Conservation (phyloP, 2,888 invertebrate genomes). For the Mystacides longicornis region DNA sequence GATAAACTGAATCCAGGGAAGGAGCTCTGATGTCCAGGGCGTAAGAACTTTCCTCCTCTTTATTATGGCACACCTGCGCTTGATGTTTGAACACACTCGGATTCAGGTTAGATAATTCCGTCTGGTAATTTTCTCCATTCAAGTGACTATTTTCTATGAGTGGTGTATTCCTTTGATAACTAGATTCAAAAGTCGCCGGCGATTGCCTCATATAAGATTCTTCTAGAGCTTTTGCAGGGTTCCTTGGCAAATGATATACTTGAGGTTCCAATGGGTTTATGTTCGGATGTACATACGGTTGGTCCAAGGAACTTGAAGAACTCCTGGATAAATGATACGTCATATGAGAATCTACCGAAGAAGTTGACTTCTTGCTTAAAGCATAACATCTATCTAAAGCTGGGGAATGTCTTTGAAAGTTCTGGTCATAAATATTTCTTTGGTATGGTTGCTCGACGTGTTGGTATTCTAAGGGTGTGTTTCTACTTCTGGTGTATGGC, state of each 20-base stretch:
- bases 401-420: slow-evolving; percentile 20
- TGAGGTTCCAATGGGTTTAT: slow-evolving; percentile 23
- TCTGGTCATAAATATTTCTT: slow-evolving; percentile 17
- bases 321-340: slow-evolving; percentile 31
- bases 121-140: slow-evolving; percentile 21
- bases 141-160: slow-evolving; percentile 23
- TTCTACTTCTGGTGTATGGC: slow-evolving; percentile 23
- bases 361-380: slow-evolving; percentile 30
- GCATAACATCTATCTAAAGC: slow-evolving; percentile 25
- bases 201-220: slow-evolving; percentile 24
- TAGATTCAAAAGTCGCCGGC: slow-evolving; percentile 23
- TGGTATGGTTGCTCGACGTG: slow-evolving; percentile 20
- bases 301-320: slow-evolving; percentile 33
- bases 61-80: slow-evolving; percentile 21
- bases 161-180: slow-evolving; percentile 22
- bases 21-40: slow-evolving; percentile 35
- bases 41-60: slow-evolving; percentile 28
- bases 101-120: slow-evolving; percentile 21
- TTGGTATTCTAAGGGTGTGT: slow-evolving; percentile 24
- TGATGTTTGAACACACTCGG: slow-evolving; percentile 25
- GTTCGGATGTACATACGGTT: slow-evolving; percentile 26
- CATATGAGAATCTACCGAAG: slow-evolving; percentile 29
- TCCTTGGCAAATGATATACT: slow-evolving; percentile 25
- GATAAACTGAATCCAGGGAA: slow-evolving; percentile 34
- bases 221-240: slow-evolving; percentile 24